Conservation (phyloP, 2,797 vertebrate species). For the Xyrichtys novacula region DNA sequence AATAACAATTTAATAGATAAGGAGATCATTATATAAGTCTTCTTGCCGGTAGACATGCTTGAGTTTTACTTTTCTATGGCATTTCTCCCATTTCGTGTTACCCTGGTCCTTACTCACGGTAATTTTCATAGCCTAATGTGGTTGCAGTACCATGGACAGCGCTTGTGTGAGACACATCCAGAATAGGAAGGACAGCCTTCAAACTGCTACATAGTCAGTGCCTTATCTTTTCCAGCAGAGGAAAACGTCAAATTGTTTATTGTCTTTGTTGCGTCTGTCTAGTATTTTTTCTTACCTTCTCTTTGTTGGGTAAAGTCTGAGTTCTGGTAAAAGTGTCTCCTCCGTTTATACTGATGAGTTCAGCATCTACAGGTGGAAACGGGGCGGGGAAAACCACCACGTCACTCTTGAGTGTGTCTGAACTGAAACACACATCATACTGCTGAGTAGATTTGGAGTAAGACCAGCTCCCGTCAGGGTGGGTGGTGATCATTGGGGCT, state of each 20-base stretch:
- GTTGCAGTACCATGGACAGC: slow-evolving; percentile 79
- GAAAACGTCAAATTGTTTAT: no score
- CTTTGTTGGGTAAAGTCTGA: slow-evolving; percentile 74
- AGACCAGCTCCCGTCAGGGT: slow-evolving; percentile 78
- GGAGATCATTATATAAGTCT: no score
- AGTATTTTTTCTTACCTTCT: slow-evolving; percentile 65
- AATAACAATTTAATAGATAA: no score
- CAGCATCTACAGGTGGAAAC: slow-evolving; percentile 68
- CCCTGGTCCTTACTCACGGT: no score
- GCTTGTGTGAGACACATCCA: not conserved
- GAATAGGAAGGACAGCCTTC: rapidly evolving
- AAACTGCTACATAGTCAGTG: no score
- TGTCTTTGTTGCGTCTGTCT: no score
- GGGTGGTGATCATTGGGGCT: slow-evolving; percentile 70
- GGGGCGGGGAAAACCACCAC: slow-evolving; percentile 75
- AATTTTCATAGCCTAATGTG: rapidly evolving
- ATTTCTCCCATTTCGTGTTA: no score
- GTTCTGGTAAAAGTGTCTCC: slow-evolving; percentile 72
- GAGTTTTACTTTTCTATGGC: no score
- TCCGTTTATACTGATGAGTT: slow-evolving; percentile 77
- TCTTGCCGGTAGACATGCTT: no score
- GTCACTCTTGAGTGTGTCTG: slow-evolving; percentile 79
- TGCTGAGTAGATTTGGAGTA: slow-evolving; percentile 77
- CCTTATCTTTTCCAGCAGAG: no score
- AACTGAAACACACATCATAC: slow-evolving; percentile 80